A percentile compares a stretch with the other conserved stretches of the same genome.
Conservation (phyloP, 2,113 vertebrate genomes). For the Tragelaphus imberbis region DNA sequence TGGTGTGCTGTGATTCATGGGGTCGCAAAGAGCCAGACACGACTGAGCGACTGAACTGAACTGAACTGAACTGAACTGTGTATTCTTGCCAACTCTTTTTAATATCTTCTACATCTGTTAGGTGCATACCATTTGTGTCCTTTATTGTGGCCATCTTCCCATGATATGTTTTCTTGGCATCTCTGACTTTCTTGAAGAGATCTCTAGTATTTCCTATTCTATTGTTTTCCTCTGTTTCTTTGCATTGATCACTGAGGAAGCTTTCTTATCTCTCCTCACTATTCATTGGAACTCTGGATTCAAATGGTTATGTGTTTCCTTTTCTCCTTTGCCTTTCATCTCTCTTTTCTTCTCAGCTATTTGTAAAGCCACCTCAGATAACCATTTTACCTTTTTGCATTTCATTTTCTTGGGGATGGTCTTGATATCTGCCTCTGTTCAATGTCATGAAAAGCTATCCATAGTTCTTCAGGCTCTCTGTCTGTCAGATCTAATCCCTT, state of each 20-base stretch:
- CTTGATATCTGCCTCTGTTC: not conserved
- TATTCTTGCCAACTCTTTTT: not conserved
- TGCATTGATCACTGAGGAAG: not conserved
- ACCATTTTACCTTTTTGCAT: not conserved
- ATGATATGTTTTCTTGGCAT: not conserved
- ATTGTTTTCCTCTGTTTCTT: not conserved
- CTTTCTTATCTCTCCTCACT: not conserved
- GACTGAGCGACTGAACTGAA: too few relatives aligned
- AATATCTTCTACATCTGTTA: not conserved
- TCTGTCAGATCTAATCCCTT: not conserved
- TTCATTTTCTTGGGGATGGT: not conserved
- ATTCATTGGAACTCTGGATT: not conserved
- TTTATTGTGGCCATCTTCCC: not conserved
- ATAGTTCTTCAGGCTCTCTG: not conserved
- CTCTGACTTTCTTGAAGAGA: not conserved
- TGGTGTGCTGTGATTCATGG: too few relatives aligned
- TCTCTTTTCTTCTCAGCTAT: not conserved
- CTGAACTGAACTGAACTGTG: not conserved
- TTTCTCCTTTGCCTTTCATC: not conserved
- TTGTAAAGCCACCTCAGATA: not conserved
- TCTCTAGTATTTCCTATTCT: not conserved
- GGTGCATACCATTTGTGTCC: not conserved
- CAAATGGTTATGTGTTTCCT: not conserved
- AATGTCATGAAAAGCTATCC: not conserved
- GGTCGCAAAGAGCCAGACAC: too few relatives aligned